Evolutionary conservation across 1,140 invertebrate genomes (phyloP), one percentile per base, ranked within the genome.

Genomic region (Rhopalosiphum maidis): DNA sequence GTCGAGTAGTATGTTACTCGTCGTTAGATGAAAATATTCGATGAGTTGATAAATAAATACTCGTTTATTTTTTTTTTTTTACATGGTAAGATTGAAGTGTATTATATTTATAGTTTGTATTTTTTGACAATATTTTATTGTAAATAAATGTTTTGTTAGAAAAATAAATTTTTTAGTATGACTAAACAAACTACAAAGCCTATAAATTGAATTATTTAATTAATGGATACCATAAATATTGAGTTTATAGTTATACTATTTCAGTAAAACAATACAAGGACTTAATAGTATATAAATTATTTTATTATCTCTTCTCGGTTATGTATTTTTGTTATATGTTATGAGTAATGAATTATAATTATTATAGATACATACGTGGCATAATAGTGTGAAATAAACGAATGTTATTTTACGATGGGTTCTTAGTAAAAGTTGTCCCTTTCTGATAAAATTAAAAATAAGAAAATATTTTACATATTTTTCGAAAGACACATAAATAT

Each of bases 1-100:
- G 82, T 92, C 91, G 5, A 85, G 91, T 48, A 85, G 77, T 54
- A 37, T 51, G 87, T 89, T 89, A 89, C 91, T 48, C 46, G 82
- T 48, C 35, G 48, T 92, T 54, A 35, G 41, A 23, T 23, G 25
- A 85, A 85, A 85, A 54, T 68, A 23, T 68, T 37, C 46, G 91
- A 92, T 54, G 30, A 85, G 35, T 43, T 46, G 77, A 92, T 85
- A 85, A 85, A 77, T 48, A 68, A 83, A 92, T 54, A 85, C 83
- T 41, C n/a, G n/a, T 82, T 51, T 25, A 82, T 54, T 85, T 92
- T n/a, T 5, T 92, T 30, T 88, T 7, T 51, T 88, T n/a, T 87
- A 46, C 48, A 48, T 35, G 30, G 21, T 88, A 51, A 88, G n/a
- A 77, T 8, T 77, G n/a, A 77, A n/a, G 86, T 51, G 2, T 87